These are phyloP conservation scores for Miichthys miiuy DNA, from an alignment of 2,797 vertebrate species.

Conservation along the genomic window DNA sequence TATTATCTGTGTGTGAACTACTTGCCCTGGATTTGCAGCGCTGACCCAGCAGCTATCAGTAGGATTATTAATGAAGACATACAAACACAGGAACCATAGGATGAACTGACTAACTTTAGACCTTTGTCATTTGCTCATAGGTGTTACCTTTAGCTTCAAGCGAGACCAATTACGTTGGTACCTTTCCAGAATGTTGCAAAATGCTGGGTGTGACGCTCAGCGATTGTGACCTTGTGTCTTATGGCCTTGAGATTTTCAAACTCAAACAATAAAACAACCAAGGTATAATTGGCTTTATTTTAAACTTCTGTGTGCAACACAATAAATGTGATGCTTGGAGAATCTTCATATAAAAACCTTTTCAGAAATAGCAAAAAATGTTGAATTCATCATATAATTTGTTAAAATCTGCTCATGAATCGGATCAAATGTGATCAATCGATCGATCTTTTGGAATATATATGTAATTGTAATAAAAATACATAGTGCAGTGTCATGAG, in stretches of 20 bases:
- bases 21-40: conserved; percentile 38
- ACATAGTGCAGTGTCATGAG: conserved; percentile 11
- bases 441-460: neutral
- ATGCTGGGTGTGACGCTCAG: conserved; percentile 21
- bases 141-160: neutral
- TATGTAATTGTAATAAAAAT: neutral
- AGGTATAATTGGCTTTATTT: neutral
- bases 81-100: conserved; percentile 43
- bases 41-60: conserved; percentile 47
- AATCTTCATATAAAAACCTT: neutral
- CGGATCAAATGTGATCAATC: too few species aligned
- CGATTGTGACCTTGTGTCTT: conserved; percentile 24
- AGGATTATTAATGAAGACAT: conserved; percentile 60
- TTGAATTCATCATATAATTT: neutral
- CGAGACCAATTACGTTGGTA: neutral
- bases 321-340: neutral
- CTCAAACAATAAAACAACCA: conserved; percentile 41
- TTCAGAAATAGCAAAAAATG: neutral
- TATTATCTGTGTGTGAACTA: conserved; percentile 51
- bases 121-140: conserved; percentile 17
- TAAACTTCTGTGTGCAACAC: neutral
- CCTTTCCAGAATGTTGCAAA: conserved; percentile 31
- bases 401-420: neutral
- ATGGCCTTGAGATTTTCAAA: conserved; percentile 42
- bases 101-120: conserved; percentile 6